Evolutionary conservation across 2,113 vertebrate genomes (phyloP).

Genomic region (Odontophorus gujanensis): DNA sequence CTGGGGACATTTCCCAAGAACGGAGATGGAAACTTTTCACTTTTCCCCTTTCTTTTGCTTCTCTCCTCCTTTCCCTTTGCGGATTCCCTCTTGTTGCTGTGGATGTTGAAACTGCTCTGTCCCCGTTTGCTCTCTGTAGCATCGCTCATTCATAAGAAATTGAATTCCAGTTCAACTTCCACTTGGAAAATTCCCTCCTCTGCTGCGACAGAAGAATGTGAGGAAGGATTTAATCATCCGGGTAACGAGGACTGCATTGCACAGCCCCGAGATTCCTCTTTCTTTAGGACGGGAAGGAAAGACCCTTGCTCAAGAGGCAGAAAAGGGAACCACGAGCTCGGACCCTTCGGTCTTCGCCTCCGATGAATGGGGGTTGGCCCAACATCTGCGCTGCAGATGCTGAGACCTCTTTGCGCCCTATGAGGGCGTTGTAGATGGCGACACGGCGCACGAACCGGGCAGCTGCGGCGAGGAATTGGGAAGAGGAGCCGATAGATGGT

Average conservation of each 20-base stretch:
- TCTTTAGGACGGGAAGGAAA: not conserved
- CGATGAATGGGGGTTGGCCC: not conserved
- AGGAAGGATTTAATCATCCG: not conserved
- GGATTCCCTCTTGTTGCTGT: not conserved
- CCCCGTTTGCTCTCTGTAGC: not conserved
- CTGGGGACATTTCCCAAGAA: rapidly evolving
- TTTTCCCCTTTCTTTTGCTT: not conserved
- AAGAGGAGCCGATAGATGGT: slow-evolving; percentile 28
- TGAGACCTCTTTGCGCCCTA: not conserved
- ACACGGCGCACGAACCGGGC: no score
- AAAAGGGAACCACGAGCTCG: not conserved
- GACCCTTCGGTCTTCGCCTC: not conserved
- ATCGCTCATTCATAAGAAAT: not conserved
- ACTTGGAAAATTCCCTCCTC: not conserved
- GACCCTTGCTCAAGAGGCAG: not conserved
- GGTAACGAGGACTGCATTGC: not conserved
- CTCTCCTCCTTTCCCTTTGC: not conserved
- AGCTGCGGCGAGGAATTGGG: not conserved
- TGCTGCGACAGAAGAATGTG: not conserved
- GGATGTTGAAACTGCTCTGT: not conserved
- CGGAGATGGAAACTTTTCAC: not conserved
- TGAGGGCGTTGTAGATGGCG: no score
- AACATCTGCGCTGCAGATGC: rapidly evolving
- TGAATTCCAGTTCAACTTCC: not conserved
- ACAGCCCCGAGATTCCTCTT: not conserved